A percentile compares a stretch with the other conserved stretches of the same genome.
These are phyloP conservation scores for Philereme transversata DNA, from an alignment of 2,888 invertebrate species.

Conservation along the genomic window DNA sequence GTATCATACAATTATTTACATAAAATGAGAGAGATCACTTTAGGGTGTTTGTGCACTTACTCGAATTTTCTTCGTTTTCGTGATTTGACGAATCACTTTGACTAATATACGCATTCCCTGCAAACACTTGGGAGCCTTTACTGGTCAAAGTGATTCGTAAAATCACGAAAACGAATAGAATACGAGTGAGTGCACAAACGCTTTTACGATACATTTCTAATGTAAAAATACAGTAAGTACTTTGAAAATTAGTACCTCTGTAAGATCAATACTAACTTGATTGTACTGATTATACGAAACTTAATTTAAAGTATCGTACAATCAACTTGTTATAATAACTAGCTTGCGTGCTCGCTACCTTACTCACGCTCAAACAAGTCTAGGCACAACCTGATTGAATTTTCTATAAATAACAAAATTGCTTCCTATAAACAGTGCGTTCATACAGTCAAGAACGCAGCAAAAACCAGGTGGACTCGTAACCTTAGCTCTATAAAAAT, in stretches of 20 bases:
- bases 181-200: too few relatives aligned
- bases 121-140: too few relatives aligned
- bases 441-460: conserved; percentile 12
- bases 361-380: conserved; percentile 23
- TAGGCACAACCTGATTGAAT: conserved; percentile 35
- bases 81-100: too few relatives aligned
- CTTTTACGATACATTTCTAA: too few relatives aligned
- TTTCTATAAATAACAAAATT: conserved; percentile 38
- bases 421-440: conserved; percentile 36
- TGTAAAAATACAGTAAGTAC: background rate
- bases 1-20: too few relatives aligned
- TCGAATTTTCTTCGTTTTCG: too few relatives aligned
- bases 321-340: conserved; percentile 26
- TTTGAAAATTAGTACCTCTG: background rate
- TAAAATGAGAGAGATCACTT: too few relatives aligned
- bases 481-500: conserved; percentile 17
- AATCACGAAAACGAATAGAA: too few relatives aligned
- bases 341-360: conserved; percentile 21
- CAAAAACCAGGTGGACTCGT: background rate
- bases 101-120: too few relatives aligned
- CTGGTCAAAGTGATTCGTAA: too few relatives aligned
- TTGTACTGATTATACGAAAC: conserved; percentile 5
- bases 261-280: background rate
- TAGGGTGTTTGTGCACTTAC: too few relatives aligned
- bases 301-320: conserved; percentile 20